Evolutionary conservation across 30 jellyfish, hydroid and myxozoan species (phyloP).

Genomic region (Pelagia noctiluca): DNA sequence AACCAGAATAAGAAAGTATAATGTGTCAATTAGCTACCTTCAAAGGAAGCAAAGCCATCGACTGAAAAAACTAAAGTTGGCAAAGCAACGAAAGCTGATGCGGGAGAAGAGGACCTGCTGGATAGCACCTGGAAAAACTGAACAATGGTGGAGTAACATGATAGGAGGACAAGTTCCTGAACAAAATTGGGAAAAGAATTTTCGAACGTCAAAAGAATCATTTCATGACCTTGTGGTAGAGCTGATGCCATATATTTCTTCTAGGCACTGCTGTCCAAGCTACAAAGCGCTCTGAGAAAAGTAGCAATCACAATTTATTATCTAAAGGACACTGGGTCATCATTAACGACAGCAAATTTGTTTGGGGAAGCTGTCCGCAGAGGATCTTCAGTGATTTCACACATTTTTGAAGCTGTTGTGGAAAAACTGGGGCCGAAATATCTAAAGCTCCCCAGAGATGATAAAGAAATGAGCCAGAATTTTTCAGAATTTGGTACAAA

Average conservation of each 20-base stretch:
- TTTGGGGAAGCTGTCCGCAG: conserved; percentile 18
- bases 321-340: conserved; percentile 42
- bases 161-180: neutral
- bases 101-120: conserved; percentile 15
- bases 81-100: neutral
- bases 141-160: conserved; percentile 53
- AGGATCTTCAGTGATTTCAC: neutral
- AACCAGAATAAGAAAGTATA: neutral
- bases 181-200: conserved; percentile 18
- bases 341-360: conserved; percentile 41
- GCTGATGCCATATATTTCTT: neutral
- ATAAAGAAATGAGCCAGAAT: conserved; percentile 30
- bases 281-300: neutral
- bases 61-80: neutral
- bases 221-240: neutral
- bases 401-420: conserved; percentile 9
- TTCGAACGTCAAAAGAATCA: no score
- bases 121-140: conserved; percentile 17
- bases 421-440: neutral
- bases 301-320: conserved; percentile 28
- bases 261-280: neutral
- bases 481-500: no score
- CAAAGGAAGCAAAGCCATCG: neutral
- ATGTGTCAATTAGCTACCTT: neutral
- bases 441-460: conserved; percentile 6